Conservation (phyloP, 2,888 invertebrate species). For the Pristionchus maxplancki region DNA sequence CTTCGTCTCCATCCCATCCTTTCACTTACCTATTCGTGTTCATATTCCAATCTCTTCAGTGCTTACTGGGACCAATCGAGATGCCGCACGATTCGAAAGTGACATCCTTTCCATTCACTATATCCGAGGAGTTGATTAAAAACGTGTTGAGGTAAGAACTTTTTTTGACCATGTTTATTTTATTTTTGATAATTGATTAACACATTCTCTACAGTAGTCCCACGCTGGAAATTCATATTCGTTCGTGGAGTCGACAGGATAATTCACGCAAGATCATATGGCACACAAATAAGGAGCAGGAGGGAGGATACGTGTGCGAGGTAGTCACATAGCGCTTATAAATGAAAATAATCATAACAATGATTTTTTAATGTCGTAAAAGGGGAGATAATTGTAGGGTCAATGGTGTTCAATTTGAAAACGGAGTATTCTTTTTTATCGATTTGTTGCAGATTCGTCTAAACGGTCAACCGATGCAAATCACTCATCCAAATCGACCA, state of each 20-base stretch:
- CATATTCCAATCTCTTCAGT: neutral
- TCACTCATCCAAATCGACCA: neutral
- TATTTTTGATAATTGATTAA: neutral
- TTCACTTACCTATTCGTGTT: neutral
- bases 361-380: no score
- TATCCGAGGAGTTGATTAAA: neutral
- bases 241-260: neutral
- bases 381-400: no score
- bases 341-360: no score
- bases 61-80: neutral
- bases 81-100: neutral
- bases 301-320: neutral
- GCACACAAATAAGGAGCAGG: neutral
- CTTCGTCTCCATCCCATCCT: neutral
- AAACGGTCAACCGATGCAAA: neutral
- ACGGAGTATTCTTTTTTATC: no score
- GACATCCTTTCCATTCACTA: neutral
- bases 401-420: no score
- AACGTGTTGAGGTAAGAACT: neutral
- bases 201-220: neutral
- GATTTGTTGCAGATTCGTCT: conserved; percentile 12
- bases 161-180: neutral
- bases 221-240: neutral
- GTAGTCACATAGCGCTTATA: neutral
- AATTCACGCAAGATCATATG: neutral